phyloP scores from a whole-genome alignment of 1,140 invertebrate genomes.

The Atta texana region DNA sequence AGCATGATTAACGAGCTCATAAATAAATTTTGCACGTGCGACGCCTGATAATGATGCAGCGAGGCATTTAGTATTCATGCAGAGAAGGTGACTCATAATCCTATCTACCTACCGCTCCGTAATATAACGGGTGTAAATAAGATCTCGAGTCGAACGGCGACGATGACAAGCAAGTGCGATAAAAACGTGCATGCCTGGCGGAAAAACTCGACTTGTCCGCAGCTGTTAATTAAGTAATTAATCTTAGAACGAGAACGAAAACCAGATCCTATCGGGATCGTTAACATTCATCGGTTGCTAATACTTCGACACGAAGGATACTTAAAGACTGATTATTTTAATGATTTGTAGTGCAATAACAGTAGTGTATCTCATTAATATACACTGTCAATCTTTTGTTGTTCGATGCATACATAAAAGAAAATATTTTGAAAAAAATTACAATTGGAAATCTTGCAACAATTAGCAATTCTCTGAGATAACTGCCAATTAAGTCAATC shows the following conservation, averaged over 20 bases:
- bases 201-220: constrained; percentile 4
- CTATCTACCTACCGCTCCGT: constrained; percentile 34
- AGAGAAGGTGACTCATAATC: constrained; percentile 59
- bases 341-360: neutral
- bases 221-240: constrained; percentile 27
- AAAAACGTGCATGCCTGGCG: neutral
- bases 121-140: constrained; percentile 53
- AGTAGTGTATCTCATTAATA: neutral
- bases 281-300: neutral
- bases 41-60: constrained; percentile 56
- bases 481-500: neutral
- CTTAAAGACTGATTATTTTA: neutral
- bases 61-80: constrained; percentile 54
- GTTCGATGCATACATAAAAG: too few relatives aligned
- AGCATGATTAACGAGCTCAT: constrained; percentile 40
- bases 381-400: neutral
- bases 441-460: neutral
- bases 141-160: constrained; percentile 38
- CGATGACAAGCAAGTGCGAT: neutral
- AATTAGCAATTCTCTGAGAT: neutral
- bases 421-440: neutral
- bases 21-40: constrained; percentile 62
- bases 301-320: too few relatives aligned
- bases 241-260: constrained; percentile 23
- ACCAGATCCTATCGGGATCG: neutral